phyloP scores from a whole-genome alignment of 2,113 vertebrate species.

The Arizona elegans region DNA sequence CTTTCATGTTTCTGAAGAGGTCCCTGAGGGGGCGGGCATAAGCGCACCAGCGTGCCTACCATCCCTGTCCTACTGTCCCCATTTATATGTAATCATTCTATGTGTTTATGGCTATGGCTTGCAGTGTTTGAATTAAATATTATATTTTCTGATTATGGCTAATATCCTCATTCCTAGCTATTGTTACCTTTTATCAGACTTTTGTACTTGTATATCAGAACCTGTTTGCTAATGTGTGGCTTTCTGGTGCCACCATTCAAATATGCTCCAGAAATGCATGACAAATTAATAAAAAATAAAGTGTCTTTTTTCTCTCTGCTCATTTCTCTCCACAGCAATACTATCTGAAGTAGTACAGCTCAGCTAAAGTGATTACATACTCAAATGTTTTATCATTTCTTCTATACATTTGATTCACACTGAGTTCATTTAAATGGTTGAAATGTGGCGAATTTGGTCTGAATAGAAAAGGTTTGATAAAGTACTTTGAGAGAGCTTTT shows the following conservation, averaged over 20 bases:
- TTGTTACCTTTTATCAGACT: background rate
- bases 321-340: background rate
- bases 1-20: too few relatives aligned
- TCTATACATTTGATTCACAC: slow-evolving; percentile 28
- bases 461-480: slow-evolving; percentile 11
- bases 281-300: slow-evolving; percentile 59
- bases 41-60: too few relatives aligned
- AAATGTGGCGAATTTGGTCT: background rate
- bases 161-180: background rate
- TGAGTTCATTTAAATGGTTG: slow-evolving; percentile 26
- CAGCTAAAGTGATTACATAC: slow-evolving; percentile 40
- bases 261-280: slow-evolving; percentile 58
- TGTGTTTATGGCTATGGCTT: background rate
- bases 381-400: slow-evolving; percentile 38
- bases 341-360: background rate
- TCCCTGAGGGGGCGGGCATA: too few relatives aligned
- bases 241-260: slow-evolving; percentile 55
- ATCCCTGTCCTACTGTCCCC: too few relatives aligned
- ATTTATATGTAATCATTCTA: too few relatives aligned
- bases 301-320: slow-evolving; percentile 1
- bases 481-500: slow-evolving; percentile 15
- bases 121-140: background rate
- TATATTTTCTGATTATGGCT: background rate
- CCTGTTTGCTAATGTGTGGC: background rate
- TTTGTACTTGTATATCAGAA: background rate